phyloP scores from a whole-genome alignment of 2,113 vertebrate genomes.

The Falcunculus frontatus region DNA sequence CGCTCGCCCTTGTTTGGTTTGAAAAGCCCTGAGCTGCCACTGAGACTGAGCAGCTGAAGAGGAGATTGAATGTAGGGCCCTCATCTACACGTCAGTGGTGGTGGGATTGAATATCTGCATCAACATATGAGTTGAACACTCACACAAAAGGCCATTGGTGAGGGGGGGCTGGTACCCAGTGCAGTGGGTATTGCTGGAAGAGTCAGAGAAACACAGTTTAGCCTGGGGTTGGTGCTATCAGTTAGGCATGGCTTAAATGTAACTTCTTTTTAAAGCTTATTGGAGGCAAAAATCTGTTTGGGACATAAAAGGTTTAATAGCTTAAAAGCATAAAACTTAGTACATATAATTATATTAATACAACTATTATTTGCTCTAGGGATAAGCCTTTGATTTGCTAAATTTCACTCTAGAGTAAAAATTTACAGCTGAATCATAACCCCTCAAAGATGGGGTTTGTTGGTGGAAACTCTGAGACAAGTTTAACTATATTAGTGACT shows the following conservation, averaged over 20 bases:
- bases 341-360: not conserved
- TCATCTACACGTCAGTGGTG: not conserved
- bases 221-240: not conserved
- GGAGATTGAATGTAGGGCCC: accelerated
- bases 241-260: not conserved
- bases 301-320: not conserved
- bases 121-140: not conserved
- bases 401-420: not conserved
- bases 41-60: not conserved
- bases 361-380: not conserved
- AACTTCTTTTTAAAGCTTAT: not conserved
- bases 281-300: not conserved
- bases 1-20: accelerated
- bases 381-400: not conserved
- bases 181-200: too few relatives aligned
- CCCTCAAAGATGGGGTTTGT: not conserved
- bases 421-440: not conserved
- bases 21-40: not conserved
- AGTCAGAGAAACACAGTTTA: not conserved
- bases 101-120: not conserved
- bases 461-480: constrained; percentile 19
- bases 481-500: constrained; percentile 23
- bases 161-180: not conserved
- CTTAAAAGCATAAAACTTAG: not conserved
- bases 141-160: accelerated